Evolutionary conservation across 37 sponge, comb jelly and placozoan genomes (phyloP), one percentile per base, ranked within the genome.

Genomic region (Mnemiopsis leidyi): DNA sequence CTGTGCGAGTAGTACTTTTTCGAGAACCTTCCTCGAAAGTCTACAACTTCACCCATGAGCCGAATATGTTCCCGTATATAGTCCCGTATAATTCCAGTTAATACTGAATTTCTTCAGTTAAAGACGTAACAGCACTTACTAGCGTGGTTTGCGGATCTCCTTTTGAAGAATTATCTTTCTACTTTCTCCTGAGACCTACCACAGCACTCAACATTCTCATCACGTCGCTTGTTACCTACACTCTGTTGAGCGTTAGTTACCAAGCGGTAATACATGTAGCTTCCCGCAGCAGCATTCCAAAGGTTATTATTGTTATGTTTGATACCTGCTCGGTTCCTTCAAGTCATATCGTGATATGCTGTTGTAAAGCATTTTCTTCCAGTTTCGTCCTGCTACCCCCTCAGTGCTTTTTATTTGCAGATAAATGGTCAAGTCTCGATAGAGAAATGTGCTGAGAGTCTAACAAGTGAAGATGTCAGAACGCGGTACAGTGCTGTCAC

Each of bases 121-220:
- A 40, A n/a, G 90, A 85, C 61, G 0, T 85, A 1, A 85, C 90
- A 23, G 29, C 40, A 0, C 2, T 40, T 0, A 40, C 90, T 25
- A 85, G 90, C 26, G 0, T 18, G 0, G 30, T 33, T 39, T 85
- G 90, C 25, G 61, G 61, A 1, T 40, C 90, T 2, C 90, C 61
- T 24, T 0, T n/a, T 39, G 26, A 38, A 13, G 90, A 85, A 25
- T 26, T 85, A 40, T 38, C 61, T 5, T 85, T 36, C 30, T 40
- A 85, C 61, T 85, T 85, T 26, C 61, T 85, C n/a, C 25, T 85
- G 13, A 3, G 48, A 85, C 90, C 90, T n/a, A 36, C 90, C 5
- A 85, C 90, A 40, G 0, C 39, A 0, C 23, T 85, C 2, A 85
- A 85, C 61, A 85, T 85, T 28, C 48, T 40, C 48, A 13, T 85